Evolutionary conservation across 2,113 vertebrate genomes (phyloP).

Genomic region (Elgaria multicarinata): DNA sequence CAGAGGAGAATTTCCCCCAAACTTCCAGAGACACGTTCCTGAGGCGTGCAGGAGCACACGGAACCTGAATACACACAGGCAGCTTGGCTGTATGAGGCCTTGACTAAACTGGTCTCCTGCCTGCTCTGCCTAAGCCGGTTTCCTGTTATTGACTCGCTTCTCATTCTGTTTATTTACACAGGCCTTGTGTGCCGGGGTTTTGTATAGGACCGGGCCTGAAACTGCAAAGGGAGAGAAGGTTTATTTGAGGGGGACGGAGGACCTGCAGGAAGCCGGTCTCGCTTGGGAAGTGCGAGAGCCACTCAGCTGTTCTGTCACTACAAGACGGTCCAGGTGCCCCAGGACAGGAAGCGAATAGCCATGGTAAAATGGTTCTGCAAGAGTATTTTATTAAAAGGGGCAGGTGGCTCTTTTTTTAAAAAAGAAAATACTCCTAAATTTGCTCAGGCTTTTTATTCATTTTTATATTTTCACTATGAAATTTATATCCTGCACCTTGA

Average conservation of each 20-base stretch:
- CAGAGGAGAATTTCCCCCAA: neutral
- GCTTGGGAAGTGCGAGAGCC: neutral
- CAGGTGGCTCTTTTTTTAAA: neutral
- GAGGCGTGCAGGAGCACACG: no score
- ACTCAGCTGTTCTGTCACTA: neutral
- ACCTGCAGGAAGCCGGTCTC: neutral
- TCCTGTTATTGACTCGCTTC: constrained; percentile 7
- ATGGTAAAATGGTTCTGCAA: neutral
- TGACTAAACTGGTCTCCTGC: constrained; percentile 1
- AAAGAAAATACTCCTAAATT: neutral
- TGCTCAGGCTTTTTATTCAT: neutral
- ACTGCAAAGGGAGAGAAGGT: neutral
- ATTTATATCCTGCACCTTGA: neutral
- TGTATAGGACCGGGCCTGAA: neutral
- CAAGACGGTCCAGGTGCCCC: neutral
- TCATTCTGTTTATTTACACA: constrained; percentile 1
- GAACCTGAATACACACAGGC: neutral
- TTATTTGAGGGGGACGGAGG: neutral
- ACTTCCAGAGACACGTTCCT: neutral
- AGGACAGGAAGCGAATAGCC: neutral
- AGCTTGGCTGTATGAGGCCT: neutral
- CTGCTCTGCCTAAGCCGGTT: neutral
- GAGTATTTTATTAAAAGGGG: neutral
- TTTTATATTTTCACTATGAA: neutral
- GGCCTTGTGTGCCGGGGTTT: neutral